A percentile compares a stretch with the other conserved stretches of the same genome.
phyloP scores from a whole-genome alignment of 1,140 invertebrate genomes.

The Nomia melanderi region DNA sequence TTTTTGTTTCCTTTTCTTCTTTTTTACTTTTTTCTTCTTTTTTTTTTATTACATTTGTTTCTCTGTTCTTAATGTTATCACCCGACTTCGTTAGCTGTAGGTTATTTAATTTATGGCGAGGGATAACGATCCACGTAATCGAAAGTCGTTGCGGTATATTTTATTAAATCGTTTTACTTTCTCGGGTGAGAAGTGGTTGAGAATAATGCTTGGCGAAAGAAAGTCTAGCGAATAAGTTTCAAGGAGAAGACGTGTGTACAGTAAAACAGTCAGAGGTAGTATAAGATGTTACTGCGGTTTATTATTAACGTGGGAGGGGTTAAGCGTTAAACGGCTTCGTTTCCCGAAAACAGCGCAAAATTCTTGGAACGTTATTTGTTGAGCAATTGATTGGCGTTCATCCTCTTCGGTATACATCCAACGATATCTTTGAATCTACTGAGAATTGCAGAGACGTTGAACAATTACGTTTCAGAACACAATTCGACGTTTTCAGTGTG shows the following conservation, averaged over 20 bases:
- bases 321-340: background rate
- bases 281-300: slow-evolving; percentile 1
- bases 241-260: background rate
- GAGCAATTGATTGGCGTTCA: background rate
- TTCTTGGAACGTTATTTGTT: background rate
- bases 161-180: background rate
- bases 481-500: too few relatives aligned
- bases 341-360: too few relatives aligned
- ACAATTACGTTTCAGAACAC: background rate
- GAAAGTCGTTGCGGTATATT: background rate
- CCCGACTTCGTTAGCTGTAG: background rate
- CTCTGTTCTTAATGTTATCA: background rate
- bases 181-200: background rate
- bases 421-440: background rate
- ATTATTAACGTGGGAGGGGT: background rate
- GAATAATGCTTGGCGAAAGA: background rate
- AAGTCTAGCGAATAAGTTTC: slow-evolving; percentile 1
- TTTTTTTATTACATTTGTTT: background rate
- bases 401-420: background rate
- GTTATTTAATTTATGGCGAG: background rate
- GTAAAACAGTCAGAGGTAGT: background rate
- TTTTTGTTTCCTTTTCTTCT: background rate
- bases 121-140: background rate
- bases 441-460: background rate
- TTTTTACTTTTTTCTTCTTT: background rate